A percentile compares a stretch with the other conserved stretches of the same genome.
Conservation (phyloP, 2,888 invertebrate genomes). For the Spodoptera exigua region DNA sequence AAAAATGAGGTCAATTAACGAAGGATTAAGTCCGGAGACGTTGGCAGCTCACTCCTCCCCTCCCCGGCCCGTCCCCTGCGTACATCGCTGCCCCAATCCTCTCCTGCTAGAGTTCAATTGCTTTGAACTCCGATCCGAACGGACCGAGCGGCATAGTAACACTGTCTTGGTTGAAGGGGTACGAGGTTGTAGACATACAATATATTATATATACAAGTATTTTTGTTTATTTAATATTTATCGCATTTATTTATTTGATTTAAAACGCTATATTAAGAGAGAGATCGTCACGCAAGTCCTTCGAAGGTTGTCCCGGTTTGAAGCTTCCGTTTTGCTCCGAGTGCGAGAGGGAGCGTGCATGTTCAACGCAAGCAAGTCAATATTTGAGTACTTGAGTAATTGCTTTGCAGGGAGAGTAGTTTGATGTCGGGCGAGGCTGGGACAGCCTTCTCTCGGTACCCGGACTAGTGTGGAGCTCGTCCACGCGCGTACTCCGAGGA, state of each 20-base stretch:
- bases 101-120: constrained; percentile 81
- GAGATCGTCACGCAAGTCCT: constrained; percentile 84
- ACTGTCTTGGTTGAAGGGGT: constrained; percentile 87
- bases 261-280: constrained; percentile 79
- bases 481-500: constrained; percentile 67
- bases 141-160: constrained; percentile 80
- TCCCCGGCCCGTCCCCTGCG: constrained; percentile 57
- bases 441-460: constrained; percentile 84
- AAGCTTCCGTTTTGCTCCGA: constrained; percentile 87
- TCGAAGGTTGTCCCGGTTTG: constrained; percentile 90
- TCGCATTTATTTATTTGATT: constrained; percentile 87
- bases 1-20: constrained; percentile 86
- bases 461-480: constrained; percentile 69
- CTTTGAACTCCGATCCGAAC: constrained; percentile 76
- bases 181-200: constrained; percentile 84
- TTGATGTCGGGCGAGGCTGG: constrained; percentile 77
- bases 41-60: constrained; percentile 72
- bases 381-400: constrained; percentile 77
- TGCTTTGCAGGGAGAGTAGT: constrained; percentile 81
- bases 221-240: constrained; percentile 85
- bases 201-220: constrained; percentile 75
- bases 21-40: constrained; percentile 83
- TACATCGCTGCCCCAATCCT: constrained; percentile 57
- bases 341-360: constrained; percentile 83
- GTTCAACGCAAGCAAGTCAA: constrained; percentile 68